Evolutionary conservation across 2,888 invertebrate species (phyloP), one percentile per base, ranked within the genome.

Genomic region (Agrotis clavis): DNA sequence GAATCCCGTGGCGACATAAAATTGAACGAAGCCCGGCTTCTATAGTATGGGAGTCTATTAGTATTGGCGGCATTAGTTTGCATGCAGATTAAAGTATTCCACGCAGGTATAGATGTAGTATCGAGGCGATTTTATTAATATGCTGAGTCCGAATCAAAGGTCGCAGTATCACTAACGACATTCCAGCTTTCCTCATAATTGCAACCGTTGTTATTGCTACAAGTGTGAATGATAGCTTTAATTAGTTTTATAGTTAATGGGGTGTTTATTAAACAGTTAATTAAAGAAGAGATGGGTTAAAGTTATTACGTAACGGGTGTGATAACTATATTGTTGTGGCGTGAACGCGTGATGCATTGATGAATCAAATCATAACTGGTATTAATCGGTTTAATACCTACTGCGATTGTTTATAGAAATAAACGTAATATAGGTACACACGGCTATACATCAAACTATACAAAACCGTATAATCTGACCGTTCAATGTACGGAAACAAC

Each of bases 41-140:
- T 21, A 30, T 82, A 69, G 92, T 92, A 91, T 82, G 71, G 71
- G 69, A n/a, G 84, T 88, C 92, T 94, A 93, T 94, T 94, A 94
- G 94, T 94, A 92, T 92, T 90, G 93, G 89, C 88, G 85, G 90
- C 91, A 93, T 94, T 93, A 91, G 95, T 95, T 92, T 94, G 92
- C 92, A 95, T 95, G 93, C 91, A 95, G 94, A 95, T 95, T 88
- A 88, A 91, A 90, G 90, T 90, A 89, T 89, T 87, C 87, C 86
- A 83, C 85, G 74, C 88, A 83, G 86, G 89, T 90, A 89, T 88
- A 88, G 86, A 88, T 72, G 83, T 75, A 86, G 81, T 81, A 75
- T 90, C 86, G 87, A 88, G 88, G 89, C 87, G 90, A 90, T 82
- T 81, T 82, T 71, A 81, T 83, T 78, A 83, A 85, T 84, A 77